These are phyloP conservation scores for Eulemur rufifrons DNA, from an alignment of 2,113 vertebrate species.

Conservation along the genomic window DNA sequence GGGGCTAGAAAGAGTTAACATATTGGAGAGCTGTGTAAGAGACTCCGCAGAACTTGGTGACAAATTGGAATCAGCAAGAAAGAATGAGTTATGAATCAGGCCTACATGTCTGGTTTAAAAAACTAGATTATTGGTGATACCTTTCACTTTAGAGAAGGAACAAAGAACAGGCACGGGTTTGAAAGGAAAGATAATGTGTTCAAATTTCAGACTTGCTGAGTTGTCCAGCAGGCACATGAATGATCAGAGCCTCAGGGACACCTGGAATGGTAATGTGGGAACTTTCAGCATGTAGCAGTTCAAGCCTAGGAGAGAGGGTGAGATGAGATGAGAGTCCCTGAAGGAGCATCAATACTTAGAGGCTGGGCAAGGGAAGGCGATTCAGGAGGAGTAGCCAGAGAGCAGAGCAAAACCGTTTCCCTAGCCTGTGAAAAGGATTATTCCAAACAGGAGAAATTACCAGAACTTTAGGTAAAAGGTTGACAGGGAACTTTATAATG, in stretches of 20 bases:
- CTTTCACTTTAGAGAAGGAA: not conserved
- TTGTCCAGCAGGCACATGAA: not conserved
- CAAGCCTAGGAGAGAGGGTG: not conserved
- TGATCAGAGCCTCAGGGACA: too few species aligned
- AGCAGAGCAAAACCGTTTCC: not conserved
- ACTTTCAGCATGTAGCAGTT: not conserved
- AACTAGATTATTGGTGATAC: not conserved
- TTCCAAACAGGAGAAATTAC: not conserved
- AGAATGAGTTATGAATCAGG: not conserved
- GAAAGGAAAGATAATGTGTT: not conserved
- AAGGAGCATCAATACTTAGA: not conserved
- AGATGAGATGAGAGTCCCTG: accelerated
- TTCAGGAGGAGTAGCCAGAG: not conserved
- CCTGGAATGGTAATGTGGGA: not conserved
- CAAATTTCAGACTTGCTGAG: not conserved
- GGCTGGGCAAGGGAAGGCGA: not conserved
- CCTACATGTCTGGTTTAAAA: not conserved
- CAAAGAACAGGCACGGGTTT: too few species aligned
- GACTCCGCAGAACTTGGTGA: too few species aligned
- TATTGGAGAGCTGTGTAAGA: not conserved
- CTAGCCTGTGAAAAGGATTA: not conserved
- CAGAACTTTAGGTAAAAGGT: not conserved
- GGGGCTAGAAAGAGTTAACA: too few species aligned
- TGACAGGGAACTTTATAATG: not conserved
- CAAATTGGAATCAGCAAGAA: not conserved